A percentile compares a stretch with the other conserved stretches of the same genome.
Evolutionary conservation across 2,113 vertebrate genomes (phyloP).

Genomic region (Neodon shergylaensis): DNA sequence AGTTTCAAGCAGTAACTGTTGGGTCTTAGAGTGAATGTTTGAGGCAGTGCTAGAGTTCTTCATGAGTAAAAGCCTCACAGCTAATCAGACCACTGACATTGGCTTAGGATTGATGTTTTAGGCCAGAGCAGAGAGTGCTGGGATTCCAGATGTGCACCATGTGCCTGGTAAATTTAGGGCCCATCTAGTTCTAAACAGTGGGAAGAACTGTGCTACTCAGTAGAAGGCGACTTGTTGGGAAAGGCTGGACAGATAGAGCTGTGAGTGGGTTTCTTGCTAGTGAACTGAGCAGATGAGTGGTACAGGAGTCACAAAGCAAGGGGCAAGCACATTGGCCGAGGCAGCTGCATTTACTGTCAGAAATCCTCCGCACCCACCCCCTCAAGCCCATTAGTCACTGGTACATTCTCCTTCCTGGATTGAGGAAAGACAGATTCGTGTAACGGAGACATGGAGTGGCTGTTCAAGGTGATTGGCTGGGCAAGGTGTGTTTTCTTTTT

Average conservation of each 20-base stretch:
- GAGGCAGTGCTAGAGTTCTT: background rate
- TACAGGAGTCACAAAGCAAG: background rate
- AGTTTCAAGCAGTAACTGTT: conserved; percentile 79
- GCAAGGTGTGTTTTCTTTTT: conserved; percentile 83
- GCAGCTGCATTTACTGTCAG: background rate
- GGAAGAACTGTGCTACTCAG: background rate
- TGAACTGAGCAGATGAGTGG: too few species aligned
- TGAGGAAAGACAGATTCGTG: background rate
- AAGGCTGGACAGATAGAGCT: background rate
- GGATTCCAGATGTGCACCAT: background rate
- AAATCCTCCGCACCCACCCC: background rate
- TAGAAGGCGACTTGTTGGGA: background rate
- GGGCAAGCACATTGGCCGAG: fast-evolving
- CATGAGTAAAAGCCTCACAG: background rate
- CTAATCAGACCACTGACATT: background rate
- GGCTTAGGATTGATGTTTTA: background rate
- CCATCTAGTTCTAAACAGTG: background rate
- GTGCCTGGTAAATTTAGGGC: background rate
- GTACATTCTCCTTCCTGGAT: background rate
- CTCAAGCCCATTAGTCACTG: background rate
- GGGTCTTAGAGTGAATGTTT: background rate
- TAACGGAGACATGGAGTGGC: conserved; percentile 38
- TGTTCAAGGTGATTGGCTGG: conserved; percentile 80
- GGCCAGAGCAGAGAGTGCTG: background rate
- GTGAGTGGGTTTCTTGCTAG: background rate